Percentiles rank a stretch among this genome's conserved stretches.
Evolutionary conservation across 2,113 vertebrate species (phyloP).

Genomic region (Psephotus haematonotus): DNA sequence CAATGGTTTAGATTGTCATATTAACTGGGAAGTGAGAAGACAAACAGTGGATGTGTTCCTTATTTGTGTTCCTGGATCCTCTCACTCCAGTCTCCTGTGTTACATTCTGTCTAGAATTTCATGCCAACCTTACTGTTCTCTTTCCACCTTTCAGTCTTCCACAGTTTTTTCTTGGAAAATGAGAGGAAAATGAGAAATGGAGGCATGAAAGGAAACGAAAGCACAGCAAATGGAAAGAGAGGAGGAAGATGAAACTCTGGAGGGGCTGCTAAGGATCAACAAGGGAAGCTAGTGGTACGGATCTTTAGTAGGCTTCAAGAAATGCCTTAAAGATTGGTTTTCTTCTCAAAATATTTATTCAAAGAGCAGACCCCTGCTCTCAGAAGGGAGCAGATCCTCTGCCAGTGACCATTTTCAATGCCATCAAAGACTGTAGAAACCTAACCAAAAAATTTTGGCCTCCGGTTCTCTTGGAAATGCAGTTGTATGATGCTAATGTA

Average conservation of each 20-base stretch:
- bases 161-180: not conserved
- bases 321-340: not conserved
- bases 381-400: not conserved
- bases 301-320: not conserved
- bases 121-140: not conserved
- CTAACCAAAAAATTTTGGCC: not conserved
- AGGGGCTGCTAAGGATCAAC: not conserved
- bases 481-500: not conserved
- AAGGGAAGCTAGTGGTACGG: not conserved
- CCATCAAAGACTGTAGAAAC: not conserved
- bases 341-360: not conserved
- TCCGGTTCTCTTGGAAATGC: not conserved
- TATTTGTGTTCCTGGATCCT: not conserved
- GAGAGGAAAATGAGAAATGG: not conserved
- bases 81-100: not conserved
- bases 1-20: not conserved
- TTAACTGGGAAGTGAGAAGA: not conserved
- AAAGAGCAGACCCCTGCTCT: not conserved
- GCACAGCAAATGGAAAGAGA: not conserved
- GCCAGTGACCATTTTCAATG: not conserved
- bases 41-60: not conserved
- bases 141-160: not conserved
- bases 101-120: not conserved
- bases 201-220: not conserved
- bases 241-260: not conserved